These are phyloP conservation scores for Chalcis sispes DNA, from an alignment of 2,888 invertebrate species.

Conservation along the genomic window DNA sequence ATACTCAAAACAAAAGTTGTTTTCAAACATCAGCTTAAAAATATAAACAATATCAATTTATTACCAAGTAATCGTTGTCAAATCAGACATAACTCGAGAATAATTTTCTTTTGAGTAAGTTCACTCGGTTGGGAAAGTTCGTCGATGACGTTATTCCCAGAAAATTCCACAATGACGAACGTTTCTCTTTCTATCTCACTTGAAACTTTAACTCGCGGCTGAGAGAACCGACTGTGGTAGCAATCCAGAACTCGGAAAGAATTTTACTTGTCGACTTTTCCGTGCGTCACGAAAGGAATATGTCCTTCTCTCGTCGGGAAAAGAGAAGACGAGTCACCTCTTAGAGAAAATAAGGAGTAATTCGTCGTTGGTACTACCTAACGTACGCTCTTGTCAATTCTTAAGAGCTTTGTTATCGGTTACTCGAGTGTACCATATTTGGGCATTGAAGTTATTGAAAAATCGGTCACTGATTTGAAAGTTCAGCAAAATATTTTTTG, in stretches of 20 bases:
- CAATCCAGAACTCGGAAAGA: slow-evolving; percentile 15
- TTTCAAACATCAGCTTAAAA: too few relatives aligned
- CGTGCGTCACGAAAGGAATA: not conserved
- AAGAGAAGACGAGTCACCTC: not conserved
- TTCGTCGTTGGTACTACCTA: not conserved
- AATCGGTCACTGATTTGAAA: slow-evolving; percentile 62
- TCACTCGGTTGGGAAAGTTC: too few relatives aligned
- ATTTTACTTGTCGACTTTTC: slow-evolving; percentile 34
- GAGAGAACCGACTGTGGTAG: not conserved
- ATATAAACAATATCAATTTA: too few relatives aligned
- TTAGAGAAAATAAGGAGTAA: slow-evolving; percentile 10
- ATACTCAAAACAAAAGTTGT: too few relatives aligned
- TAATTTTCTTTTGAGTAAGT: too few relatives aligned
- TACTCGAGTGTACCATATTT: slow-evolving; percentile 55
- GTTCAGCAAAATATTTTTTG: slow-evolving; percentile 53
- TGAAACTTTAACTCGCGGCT: slow-evolving; percentile 22
- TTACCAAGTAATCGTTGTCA: too few relatives aligned
- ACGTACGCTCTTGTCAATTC: slow-evolving; percentile 11
- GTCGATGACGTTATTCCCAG: too few relatives aligned
- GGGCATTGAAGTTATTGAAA: slow-evolving; percentile 55
- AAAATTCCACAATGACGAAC: too few relatives aligned
- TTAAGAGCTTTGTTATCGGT: slow-evolving; percentile 38
- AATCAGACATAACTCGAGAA: too few relatives aligned
- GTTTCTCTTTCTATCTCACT: too few relatives aligned
- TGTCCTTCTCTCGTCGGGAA: not conserved